A percentile compares a stretch with the other conserved stretches of the same genome.
Evolutionary conservation across 2,797 vertebrate species (phyloP).

Genomic region (Tiaroga cobitis): DNA sequence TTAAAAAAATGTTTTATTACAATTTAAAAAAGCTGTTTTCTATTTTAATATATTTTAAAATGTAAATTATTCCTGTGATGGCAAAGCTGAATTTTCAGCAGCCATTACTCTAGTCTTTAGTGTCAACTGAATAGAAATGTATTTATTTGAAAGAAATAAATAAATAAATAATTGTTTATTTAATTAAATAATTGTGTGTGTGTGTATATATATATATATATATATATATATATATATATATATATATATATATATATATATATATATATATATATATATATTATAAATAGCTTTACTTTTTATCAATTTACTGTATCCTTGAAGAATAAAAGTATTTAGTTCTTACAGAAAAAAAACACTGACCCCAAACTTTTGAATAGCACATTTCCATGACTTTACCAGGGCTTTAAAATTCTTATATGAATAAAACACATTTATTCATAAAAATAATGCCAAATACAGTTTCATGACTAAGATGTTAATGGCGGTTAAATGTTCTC

Average conservation of each 20-base stretch:
- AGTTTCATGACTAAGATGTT: neutral
- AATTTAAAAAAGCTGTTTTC: neutral
- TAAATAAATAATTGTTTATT: too few relatives aligned
- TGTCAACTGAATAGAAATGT: neutral
- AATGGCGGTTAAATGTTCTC: neutral
- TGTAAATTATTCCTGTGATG: neutral
- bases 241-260: too few relatives aligned
- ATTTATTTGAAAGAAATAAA: neutral
- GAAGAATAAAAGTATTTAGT: neutral
- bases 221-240: too few relatives aligned
- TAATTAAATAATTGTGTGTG: too few relatives aligned
- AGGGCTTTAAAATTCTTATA: neutral
- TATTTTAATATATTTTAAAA: neutral
- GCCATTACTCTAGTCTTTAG: too few relatives aligned
- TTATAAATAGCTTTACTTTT: neutral
- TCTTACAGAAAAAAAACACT: neutral
- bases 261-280: too few relatives aligned
- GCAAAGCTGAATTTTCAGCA: too few relatives aligned
- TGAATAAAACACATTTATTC: neutral
- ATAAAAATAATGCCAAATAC: neutral
- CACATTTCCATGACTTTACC: neutral
- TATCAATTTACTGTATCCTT: neutral
- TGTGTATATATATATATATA: too few relatives aligned
- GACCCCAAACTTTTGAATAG: neutral
- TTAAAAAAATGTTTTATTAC: too few relatives aligned